These are phyloP conservation scores for Melanotaenia maccullochi DNA, from an alignment of 2,797 vertebrate species.

Conservation along the genomic window DNA sequence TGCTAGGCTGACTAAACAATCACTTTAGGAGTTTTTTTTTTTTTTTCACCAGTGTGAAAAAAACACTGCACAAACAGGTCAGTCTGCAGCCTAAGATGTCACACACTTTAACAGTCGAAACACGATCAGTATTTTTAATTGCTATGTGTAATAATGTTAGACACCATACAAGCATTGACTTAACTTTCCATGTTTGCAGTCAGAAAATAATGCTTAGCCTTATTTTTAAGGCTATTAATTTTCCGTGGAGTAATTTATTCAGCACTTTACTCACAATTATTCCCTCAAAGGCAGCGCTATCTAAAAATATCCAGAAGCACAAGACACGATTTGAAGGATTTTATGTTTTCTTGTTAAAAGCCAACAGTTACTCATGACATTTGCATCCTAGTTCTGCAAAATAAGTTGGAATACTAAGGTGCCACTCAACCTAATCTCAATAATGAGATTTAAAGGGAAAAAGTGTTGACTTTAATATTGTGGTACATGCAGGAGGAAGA, in stretches of 20 bases:
- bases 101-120: conserved; percentile 5
- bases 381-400: conserved; percentile 74
- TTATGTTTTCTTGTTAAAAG: conserved; percentile 78
- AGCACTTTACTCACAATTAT: conserved; percentile 59
- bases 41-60: not conserved
- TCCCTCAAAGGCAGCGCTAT: conserved; percentile 66
- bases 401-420: conserved; percentile 66
- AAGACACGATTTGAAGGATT: conserved; percentile 64
- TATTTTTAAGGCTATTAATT: conserved; percentile 21
- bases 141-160: not conserved
- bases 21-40: conserved; percentile 6
- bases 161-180: not conserved
- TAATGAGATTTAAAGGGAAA: conserved; percentile 70
- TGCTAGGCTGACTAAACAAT: conserved; percentile 41
- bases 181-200: not conserved
- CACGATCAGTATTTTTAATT: not conserved
- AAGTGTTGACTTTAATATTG: conserved; percentile 67
- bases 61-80: conserved; percentile 14
- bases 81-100: conserved; percentile 3
- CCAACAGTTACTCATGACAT: conserved; percentile 76
- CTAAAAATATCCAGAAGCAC: conserved; percentile 74
- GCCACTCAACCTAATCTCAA: conserved; percentile 71
- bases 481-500: conserved; percentile 50
- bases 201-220: conserved; percentile 24
- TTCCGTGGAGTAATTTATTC: conserved; percentile 64